Percentiles rank a stretch among this genome's conserved stretches.
phyloP scores from a whole-genome alignment of 2,888 invertebrate genomes.

The Drosophila macrospina region DNA sequence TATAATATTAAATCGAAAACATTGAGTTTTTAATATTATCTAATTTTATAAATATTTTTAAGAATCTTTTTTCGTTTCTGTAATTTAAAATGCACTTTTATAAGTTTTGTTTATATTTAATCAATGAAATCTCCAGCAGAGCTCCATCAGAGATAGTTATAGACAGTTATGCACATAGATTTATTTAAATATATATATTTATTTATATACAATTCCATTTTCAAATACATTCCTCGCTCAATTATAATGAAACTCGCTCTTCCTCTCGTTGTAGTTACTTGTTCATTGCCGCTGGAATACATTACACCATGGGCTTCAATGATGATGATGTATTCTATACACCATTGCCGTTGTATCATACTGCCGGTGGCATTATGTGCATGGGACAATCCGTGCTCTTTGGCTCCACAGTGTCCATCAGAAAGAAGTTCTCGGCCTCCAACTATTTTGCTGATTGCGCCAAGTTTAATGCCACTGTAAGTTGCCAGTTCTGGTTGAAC shows the following conservation, averaged over 20 bases:
- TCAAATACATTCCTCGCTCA: too few relatives aligned
- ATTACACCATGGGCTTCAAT: constrained; percentile 89
- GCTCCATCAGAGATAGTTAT: too few relatives aligned
- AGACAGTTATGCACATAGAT: too few relatives aligned
- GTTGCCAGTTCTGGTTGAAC: not conserved
- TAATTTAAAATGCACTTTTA: too few relatives aligned
- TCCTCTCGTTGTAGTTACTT: constrained; percentile 88
- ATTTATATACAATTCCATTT: too few relatives aligned
- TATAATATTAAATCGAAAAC: too few relatives aligned
- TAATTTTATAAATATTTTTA: too few relatives aligned
- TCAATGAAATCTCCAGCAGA: too few relatives aligned
- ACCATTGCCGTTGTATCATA: constrained; percentile 97
- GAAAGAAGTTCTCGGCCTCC: constrained; percentile 96
- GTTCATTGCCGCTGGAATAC: constrained; percentile 91
- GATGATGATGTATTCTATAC: constrained; percentile 93
- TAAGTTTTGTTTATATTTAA: too few relatives aligned
- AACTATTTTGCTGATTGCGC: constrained; percentile 96
- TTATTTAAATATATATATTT: too few relatives aligned
- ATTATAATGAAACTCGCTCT: not conserved
- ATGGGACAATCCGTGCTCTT: constrained; percentile 92
- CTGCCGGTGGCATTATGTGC: constrained; percentile 95
- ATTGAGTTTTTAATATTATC: too few relatives aligned
- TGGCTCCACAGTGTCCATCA: constrained; percentile 93
- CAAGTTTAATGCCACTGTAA: constrained; percentile 96
- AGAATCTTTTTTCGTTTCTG: too few relatives aligned